phyloP scores from a whole-genome alignment of 1,140 invertebrate genomes.

The Alviniconcha marisindica region DNA sequence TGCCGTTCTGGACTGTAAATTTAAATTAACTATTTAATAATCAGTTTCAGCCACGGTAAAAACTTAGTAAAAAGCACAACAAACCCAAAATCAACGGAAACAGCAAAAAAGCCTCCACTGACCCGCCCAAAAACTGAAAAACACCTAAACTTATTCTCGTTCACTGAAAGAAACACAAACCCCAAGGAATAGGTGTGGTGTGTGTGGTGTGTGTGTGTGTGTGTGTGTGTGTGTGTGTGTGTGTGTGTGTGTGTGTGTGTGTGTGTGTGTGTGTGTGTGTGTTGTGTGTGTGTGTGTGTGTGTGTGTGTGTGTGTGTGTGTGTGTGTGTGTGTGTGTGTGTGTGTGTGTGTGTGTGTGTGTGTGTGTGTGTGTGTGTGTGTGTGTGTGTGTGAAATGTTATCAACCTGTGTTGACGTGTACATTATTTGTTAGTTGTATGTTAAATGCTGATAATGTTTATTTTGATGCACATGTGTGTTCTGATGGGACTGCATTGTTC shows the following conservation, averaged over 20 bases:
- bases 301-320: background rate
- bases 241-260: constrained; percentile 3
- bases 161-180: background rate
- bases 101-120: no score
- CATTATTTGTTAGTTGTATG: background rate
- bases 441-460: no score
- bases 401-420: background rate
- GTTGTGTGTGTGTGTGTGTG: background rate
- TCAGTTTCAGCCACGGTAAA: no score
- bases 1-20: no score
- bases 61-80: no score
- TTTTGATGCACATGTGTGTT: no score
- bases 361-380: constrained; percentile 37
- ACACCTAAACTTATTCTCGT: no score
- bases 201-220: background rate
- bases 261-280: background rate
- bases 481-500: no score
- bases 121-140: no score
- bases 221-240: constrained; percentile 4
- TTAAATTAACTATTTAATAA: no score
- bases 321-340: constrained; percentile 19
- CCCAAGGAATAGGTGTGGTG: background rate
- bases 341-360: constrained; percentile 15
- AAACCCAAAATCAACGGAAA: no score
- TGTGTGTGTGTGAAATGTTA: constrained; percentile 3